Base-by-base conservation (phyloP, 1,140 invertebrate genomes). In the Drosophila micromelanica region DNA sequence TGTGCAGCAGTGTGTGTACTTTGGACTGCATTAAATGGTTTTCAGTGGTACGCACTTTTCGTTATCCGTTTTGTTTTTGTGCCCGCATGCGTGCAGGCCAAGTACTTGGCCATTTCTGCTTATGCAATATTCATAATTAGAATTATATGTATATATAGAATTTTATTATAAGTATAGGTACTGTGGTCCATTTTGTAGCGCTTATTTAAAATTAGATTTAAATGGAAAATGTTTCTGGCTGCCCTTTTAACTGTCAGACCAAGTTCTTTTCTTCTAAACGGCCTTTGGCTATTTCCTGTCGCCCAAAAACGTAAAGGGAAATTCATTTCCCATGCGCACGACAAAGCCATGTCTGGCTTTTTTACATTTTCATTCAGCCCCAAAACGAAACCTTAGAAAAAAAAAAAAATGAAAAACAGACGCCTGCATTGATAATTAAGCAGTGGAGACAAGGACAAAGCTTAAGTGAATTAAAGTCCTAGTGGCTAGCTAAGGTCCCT, bases 341-440 rank as follows among this genome's bases (percentile, higher is more conserved):
- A 87, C 82, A 86, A 86, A 87, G 82, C 70, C 78, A 61, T 87
- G 81, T 86, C 82, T 61, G 54, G 57, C 17, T 32, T 68, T 45
- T 74, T 70, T 74, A 59, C 74, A 73, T 76, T 76, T 73, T 68
- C 51, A 45, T 61, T 69, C 68, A 63, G 75, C 73, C 56, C 56
- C 78, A 68, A 77, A 77, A 87, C 68, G 65, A 78, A 77, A 80
- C 80, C 55, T 77, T 46, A n/a, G n/a, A n/a, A 85, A 80, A 78
- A 79, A 54, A 48, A 46, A 64, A 62, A 40, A 27, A 57, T 13
- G 57, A 62, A 62, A 77, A 68, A 65, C 55, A 49, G 68, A 61
- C 63, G 60, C 61, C 87, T 89, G 84, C 78, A 87, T 87, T 89
- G 77, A 89, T 89, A 87, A 87, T 87, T 87, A 87, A 87, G 79